phyloP scores from a whole-genome alignment of 2,113 vertebrate genomes.

The Chrysochloris asiatica region DNA sequence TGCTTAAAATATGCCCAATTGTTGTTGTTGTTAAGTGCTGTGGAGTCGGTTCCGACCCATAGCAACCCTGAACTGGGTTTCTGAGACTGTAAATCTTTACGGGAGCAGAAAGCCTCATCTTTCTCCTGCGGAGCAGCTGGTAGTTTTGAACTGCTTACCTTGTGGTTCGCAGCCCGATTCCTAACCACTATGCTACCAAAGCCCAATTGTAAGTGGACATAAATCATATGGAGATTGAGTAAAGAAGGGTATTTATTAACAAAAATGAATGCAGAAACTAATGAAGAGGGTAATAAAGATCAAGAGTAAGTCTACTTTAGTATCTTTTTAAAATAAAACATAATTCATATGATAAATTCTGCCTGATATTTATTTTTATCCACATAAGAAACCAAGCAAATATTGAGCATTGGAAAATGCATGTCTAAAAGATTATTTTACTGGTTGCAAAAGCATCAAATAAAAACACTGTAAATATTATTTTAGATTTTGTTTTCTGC shows the following conservation, averaged over 20 bases:
- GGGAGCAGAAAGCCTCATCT: no score
- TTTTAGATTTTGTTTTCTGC: background rate
- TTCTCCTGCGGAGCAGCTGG: no score
- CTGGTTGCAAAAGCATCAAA: background rate
- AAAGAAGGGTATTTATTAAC: background rate
- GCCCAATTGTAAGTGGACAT: no score
- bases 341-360: background rate
- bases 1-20: background rate
- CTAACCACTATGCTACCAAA: no score
- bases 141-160: no score
- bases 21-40: no score
- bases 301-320: background rate
- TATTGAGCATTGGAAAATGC: background rate
- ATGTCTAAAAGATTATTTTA: background rate
- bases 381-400: background rate
- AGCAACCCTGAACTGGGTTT: no score
- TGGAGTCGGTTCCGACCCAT: no score
- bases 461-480: background rate
- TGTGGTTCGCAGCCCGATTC: no score
- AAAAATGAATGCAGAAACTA: background rate
- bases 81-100: no score
- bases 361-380: background rate
- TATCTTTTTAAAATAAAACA: background rate
- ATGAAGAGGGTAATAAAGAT: background rate
- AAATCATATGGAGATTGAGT: background rate